A percentile compares a stretch with the other conserved stretches of the same genome.
These are phyloP conservation scores for Pyrocoelia pectoralis DNA, from an alignment of 2,888 invertebrate genomes.

Conservation along the genomic window DNA sequence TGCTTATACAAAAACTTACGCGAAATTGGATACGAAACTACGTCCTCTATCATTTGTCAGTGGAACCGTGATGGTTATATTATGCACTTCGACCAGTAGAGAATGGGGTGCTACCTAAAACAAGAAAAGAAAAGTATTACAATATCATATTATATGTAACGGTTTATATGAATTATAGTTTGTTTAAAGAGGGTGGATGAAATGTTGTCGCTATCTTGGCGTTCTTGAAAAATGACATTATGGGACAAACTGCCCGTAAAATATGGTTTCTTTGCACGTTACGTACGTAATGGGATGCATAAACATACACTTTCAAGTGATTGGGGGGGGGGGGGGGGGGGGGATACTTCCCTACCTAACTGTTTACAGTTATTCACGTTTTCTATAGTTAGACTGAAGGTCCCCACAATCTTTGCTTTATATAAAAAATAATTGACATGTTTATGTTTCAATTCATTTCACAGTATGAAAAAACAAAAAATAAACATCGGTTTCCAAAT, in stretches of 20 bases:
- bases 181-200: background rate
- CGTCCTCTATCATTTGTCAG: background rate
- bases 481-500: no score
- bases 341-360: no score
- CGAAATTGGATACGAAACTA: background rate
- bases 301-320: no score
- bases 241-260: constrained; percentile 2
- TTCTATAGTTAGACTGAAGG: no score
- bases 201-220: background rate
- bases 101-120: no score
- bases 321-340: no score
- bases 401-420: no score
- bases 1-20: constrained; percentile 11
- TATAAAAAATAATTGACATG: no score
- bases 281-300: background rate
- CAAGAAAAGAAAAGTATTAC: no score
- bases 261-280: background rate
- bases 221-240: constrained; percentile 8
- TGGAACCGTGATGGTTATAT: background rate
- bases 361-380: background rate
- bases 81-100: no score
- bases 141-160: background rate
- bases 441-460: no score
- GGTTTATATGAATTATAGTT: background rate
- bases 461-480: no score